Base-by-base conservation (phyloP, 2,888 invertebrate genomes). In the Drosophila leonis region DNA sequence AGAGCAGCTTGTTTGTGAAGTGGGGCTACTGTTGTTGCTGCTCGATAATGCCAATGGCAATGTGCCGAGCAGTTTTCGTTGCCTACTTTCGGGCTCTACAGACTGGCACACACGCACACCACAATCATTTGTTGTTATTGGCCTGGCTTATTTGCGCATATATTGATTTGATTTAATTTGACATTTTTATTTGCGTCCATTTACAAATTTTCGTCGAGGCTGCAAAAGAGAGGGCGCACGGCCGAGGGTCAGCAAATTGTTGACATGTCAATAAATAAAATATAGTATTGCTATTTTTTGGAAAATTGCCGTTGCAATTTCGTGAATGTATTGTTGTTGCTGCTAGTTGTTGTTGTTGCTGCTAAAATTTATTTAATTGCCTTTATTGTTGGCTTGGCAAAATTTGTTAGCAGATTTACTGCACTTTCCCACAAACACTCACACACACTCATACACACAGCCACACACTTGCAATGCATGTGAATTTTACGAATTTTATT, bases 341-440 rank as follows among this genome's bases (percentile, higher is more conserved):
- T 67, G 65, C 46, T 33, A 39, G 52, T 42, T 63, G 48, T 59
- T 56, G 51, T 51, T 66, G 66, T 46, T 71, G 63, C 49, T 75
- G 61, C 41, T 55, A 37, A 64, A 87, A 89, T 84, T 82, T 73
- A 89, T 87, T 84, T 87, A 88, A 85, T 85, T 88, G 85, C 82
- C 82, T 78, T 72, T 83, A 73, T 80, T 75, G 78, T 80, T 44
- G 70, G 70, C 65, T 64, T 52, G 65, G 59, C 64, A 54, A 69
- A 78, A 63, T 80, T 65, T 72, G 70, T 72, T 65, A 75, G 65
- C 81, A 60, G 67, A 73, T 70, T 70, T 75, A 77, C 65, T 70
- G 78, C 79, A 75, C 56, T 66, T 59, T 46, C 41, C 9, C 54
- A 44, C 46, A 9, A 48, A 49, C 15, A 20, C 37, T 15, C 9